Base-by-base conservation (phyloP, 2,113 vertebrate genomes). In the Sylvilagus bachmani region DNA sequence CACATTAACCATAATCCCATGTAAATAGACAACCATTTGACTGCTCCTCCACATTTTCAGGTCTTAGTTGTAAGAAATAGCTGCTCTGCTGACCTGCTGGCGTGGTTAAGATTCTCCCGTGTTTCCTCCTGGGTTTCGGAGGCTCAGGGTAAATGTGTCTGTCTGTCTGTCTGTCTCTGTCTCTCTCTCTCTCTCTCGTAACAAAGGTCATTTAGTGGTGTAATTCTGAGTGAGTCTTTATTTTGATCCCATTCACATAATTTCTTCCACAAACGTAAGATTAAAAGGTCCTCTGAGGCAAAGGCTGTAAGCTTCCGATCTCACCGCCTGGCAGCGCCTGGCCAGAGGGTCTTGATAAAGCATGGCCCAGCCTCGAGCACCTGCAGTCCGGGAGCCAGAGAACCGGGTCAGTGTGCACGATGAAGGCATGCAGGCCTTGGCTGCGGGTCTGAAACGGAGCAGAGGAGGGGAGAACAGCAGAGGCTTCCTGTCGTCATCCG, bases 211-310 rank as follows among this genome's bases (percentile, higher is more conserved):
- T 82, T 96, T 70, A 64, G 73, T 78, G 58, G 36, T 49, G 5
- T 90, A 55, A 84, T 87, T 81, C 14, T 14, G 29, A 38, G 14
- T 10, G 67, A 71, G 49, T 81, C 36, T 90, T 91, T 74, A 82
- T 77, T 95, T 95, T 85, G 78, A 77, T 90, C 70, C 82, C 31
- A 77, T 79, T 82, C 91, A 44, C n/a, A 11, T 85, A 9, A 1
- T 75, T 58, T 90, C 55, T 49, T 74, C 79, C n/a, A 88, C 86
- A 67, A 75, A 92, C 91, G 70, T 84, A 77, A 71, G 62, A 85
- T 87, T 55, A 62, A 93, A 88, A 88, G 86, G 73, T 74, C 55
- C 70, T 92, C 74, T 8, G 44, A 91, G 62, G 58, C 88, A 75
- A 49, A 81, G 31, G 75, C 77, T 66, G 29, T 64, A 80, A 44